A percentile compares a stretch with the other conserved stretches of the same genome.
Evolutionary conservation across 2,113 vertebrate species (phyloP).

Genomic region (Ascaphus truei): DNA sequence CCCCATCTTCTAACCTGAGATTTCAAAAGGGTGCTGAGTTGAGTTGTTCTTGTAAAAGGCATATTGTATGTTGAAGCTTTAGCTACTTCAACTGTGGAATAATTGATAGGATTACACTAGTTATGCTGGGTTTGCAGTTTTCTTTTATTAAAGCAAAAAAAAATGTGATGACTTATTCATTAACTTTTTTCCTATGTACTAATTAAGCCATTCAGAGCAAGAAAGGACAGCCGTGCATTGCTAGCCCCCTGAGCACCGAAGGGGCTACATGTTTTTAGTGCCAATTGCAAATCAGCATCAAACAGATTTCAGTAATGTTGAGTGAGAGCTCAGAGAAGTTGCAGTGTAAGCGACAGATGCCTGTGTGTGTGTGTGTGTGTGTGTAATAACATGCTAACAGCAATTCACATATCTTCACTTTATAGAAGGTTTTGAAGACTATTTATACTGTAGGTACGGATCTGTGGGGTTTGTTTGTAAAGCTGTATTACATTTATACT

Average conservation of each 20-base stretch:
- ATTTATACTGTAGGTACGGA: slow-evolving; percentile 74
- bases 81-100: neutral
- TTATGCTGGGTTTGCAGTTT: neutral
- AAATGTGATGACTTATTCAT: neutral
- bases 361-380: neutral
- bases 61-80: neutral
- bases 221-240: neutral
- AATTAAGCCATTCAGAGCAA: neutral
- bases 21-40: neutral
- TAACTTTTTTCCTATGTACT: neutral
- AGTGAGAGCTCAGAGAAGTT: neutral
- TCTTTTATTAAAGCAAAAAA: neutral
- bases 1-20: no score
- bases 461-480: slow-evolving; percentile 74
- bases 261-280: neutral
- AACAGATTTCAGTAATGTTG: no score
- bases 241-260: neutral
- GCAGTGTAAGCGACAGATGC: neutral
- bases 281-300: neutral
- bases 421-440: slow-evolving; percentile 75
- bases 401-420: slow-evolving; percentile 77
- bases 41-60: neutral
- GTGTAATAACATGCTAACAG: slow-evolving; percentile 70
- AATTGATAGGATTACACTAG: neutral
- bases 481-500: slow-evolving; percentile 76